phyloP scores from a whole-genome alignment of 2,113 vertebrate species.

The Chlorodrepanis virens region DNA sequence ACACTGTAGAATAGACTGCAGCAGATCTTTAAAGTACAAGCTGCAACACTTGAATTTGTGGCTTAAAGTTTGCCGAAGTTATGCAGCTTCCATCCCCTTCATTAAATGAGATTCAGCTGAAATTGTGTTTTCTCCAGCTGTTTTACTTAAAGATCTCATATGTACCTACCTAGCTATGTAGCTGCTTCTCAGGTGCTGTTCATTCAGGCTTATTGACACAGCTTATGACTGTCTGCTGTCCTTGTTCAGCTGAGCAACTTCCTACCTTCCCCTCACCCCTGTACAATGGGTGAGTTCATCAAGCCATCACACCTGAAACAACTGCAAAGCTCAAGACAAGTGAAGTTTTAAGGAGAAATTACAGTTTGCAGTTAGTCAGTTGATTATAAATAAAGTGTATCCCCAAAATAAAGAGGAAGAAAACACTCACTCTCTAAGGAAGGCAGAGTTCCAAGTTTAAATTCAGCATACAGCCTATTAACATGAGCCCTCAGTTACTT shows the following conservation, averaged over 20 bases:
- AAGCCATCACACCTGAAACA: neutral
- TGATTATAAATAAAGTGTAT: neutral
- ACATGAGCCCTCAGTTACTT: neutral
- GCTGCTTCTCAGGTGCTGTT: neutral
- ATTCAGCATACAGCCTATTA: neutral
- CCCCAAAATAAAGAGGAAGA: neutral
- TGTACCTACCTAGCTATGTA: neutral
- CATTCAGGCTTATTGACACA: neutral
- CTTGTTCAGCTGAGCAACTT: neutral
- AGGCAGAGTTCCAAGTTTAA: neutral
- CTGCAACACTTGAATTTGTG: neutral
- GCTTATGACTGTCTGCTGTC: neutral
- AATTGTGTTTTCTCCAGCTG: neutral
- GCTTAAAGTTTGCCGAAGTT: neutral
- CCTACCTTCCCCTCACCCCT: neutral
- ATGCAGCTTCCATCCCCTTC: neutral
- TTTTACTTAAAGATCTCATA: neutral
- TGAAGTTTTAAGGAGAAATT: neutral
- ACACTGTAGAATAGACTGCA: neutral
- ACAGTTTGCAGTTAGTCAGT: neutral
- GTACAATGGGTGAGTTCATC: fast-evolving
- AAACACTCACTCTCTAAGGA: neutral
- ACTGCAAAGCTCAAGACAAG: neutral
- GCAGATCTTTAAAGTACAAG: neutral
- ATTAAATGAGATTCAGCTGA: neutral